Evolutionary conservation across 35 echinoderm and acorn worm genomes (phyloP).

Genomic region (Apostichopus japonicus): DNA sequence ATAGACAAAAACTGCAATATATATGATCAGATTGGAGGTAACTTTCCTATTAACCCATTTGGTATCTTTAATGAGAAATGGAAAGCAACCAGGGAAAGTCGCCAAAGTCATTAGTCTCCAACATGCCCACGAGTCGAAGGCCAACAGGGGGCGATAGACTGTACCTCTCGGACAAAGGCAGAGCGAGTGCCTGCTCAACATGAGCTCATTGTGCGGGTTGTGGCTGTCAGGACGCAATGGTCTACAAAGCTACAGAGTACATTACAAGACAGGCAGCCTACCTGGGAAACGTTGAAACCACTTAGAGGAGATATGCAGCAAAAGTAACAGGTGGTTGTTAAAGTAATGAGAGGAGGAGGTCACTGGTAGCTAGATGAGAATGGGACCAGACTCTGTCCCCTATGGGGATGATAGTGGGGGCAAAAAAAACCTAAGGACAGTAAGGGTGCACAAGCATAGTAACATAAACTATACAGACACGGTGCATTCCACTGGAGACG

Average conservation of each 20-base stretch:
- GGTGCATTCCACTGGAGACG: not conserved
- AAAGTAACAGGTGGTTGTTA: not conserved
- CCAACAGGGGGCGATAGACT: conserved; percentile 23
- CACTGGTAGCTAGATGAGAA: not conserved
- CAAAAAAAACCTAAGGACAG: not conserved
- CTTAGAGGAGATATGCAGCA: conserved; percentile 17
- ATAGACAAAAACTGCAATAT: too few relatives aligned
- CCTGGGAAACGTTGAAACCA: not conserved
- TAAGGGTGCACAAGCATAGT: not conserved
- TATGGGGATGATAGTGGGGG: not conserved
- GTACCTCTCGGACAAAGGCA: conserved; percentile 25
- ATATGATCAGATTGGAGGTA: not conserved
- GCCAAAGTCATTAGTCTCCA: conserved; percentile 41
- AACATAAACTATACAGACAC: not conserved
- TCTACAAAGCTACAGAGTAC: not conserved
- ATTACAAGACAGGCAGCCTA: not conserved
- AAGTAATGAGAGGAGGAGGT: not conserved
- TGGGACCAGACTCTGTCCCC: not conserved
- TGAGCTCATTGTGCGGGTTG: conserved; percentile 33
- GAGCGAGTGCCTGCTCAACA: not conserved
- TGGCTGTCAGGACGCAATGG: not conserved
- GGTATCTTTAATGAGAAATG: conserved; percentile 38
- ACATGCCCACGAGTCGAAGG: conserved; percentile 14
- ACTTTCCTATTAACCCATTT: not conserved
- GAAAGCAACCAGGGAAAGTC: conserved; percentile 3